Evolutionary conservation across 2,888 invertebrate genomes (phyloP), one percentile per base, ranked within the genome.

Genomic region (Ophion slaviceki): DNA sequence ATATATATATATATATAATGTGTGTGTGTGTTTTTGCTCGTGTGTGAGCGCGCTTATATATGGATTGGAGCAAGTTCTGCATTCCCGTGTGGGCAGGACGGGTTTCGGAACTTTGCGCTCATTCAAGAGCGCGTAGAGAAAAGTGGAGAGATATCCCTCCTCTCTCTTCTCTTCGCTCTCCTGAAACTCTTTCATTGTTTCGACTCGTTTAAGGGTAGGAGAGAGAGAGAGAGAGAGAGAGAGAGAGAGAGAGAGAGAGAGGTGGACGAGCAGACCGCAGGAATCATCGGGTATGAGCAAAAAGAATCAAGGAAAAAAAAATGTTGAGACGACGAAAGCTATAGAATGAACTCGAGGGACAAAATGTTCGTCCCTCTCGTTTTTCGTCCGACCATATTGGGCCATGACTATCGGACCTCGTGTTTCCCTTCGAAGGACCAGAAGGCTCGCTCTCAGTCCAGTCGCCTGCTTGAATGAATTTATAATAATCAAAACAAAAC

Each of bases 161-260:
- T 24, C 32, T 70, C 47, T 10, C 64, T 36, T 57, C 32, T 36
- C 20, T 11, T 24, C 40, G 24, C 47, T 17, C 86, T 86, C 88
- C 87, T 87, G 80, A 87, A 89, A 84, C 89, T 91, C 91, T 91
- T 92, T 91, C 91, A 91, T 92, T 92, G 92, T 92, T 92, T 92
- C 90, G 89, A 88, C 57, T 91, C 90, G 89, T 89, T 91, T 90
- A 88, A 87, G 88, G 88, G 89, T 89, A 92, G 61, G 91, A 88
- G 3, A 1, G 28, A 45, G 47, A 40, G 64, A 24, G 66, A 89
- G 89, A 86, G 7, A 45, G 45, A 7, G 17, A 4, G 57, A 62
- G 59, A 70, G 36, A 71, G 45, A 32, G 40, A 32, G 81, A 17
- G 53, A 2, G 45, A 68, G 59, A 62, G 40, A 64, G 28, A 20